phyloP scores from a whole-genome alignment of 2,797 vertebrate species.

The Pseudochirops cupreus region DNA sequence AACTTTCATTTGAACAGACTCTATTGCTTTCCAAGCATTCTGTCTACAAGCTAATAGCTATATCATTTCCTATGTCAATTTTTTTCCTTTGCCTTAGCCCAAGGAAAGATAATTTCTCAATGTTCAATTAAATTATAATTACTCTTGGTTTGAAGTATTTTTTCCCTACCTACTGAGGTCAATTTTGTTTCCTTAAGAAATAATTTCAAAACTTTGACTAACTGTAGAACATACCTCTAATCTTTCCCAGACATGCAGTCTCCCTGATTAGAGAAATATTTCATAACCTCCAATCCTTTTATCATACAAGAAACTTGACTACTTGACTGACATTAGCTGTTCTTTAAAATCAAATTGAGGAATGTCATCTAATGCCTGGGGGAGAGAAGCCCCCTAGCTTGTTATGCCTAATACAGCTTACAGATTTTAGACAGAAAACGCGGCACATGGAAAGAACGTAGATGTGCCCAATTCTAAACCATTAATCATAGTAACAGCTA shows the following conservation, averaged over 20 bases:
- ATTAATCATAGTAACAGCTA: not conserved
- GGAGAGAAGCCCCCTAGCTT: not conserved
- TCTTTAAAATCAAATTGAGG: constrained; percentile 16
- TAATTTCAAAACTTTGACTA: constrained; percentile 4
- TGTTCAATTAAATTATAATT: constrained; percentile 64
- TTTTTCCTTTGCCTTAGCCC: constrained; percentile 43
- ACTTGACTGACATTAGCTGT: constrained; percentile 38
- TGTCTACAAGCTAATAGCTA: constrained; percentile 27
- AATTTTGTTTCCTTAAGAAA: constrained; percentile 49
- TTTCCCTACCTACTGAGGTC: not conserved
- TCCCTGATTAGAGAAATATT: constrained; percentile 45
- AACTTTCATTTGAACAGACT: constrained; percentile 39
- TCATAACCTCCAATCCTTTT: constrained; percentile 39
- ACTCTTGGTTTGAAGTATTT: constrained; percentile 55
- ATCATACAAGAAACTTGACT: constrained; percentile 62
- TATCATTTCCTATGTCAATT: constrained; percentile 50
- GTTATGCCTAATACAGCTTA: constrained; percentile 11
- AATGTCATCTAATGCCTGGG: not conserved
- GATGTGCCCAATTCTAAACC: constrained; percentile 30
- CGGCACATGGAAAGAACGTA: not conserved
- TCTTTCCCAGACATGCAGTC: constrained; percentile 28
- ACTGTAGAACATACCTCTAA: constrained; percentile 54
- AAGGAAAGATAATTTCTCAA: constrained; percentile 65
- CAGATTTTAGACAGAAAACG: not conserved
- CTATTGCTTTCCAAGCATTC: not conserved